Conservation (phyloP, 2,797 vertebrate species). For the Rhadinocentrus ornatus region DNA sequence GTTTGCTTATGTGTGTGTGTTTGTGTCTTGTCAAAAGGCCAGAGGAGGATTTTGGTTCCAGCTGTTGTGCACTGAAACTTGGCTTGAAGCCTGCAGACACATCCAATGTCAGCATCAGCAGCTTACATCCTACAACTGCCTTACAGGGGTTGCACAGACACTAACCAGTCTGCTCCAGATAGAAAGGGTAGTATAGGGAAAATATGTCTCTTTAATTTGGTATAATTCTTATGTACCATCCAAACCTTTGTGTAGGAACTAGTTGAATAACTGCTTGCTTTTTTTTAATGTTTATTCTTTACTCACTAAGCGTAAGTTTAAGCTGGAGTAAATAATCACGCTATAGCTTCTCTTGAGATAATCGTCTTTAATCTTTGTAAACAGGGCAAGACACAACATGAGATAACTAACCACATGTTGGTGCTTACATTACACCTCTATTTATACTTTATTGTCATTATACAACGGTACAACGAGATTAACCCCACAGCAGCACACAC, state of each 20-base stretch:
- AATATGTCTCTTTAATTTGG: neutral
- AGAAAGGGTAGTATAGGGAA: slow-evolving; percentile 11
- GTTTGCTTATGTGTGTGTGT: slow-evolving; percentile 14
- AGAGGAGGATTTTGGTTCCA: slow-evolving; percentile 76
- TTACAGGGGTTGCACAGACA: slow-evolving; percentile 32
- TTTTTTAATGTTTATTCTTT: neutral
- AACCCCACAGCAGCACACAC: too few relatives aligned
- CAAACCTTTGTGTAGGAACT: neutral
- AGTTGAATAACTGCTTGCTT: neutral
- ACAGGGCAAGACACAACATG: neutral
- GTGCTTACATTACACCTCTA: neutral
- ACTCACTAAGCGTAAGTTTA: neutral
- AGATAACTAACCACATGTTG: neutral
- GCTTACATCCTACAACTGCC: slow-evolving; percentile 61
- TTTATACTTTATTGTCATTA: too few relatives aligned
- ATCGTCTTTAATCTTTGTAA: slow-evolving; percentile 6
- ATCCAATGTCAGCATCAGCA: slow-evolving; percentile 67
- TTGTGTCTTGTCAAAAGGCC: slow-evolving; percentile 64
- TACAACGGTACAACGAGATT: too few relatives aligned
- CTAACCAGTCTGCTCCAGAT: slow-evolving; percentile 42
- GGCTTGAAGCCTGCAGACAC: slow-evolving; percentile 71
- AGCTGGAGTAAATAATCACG: slow-evolving; percentile 1
- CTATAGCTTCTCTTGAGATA: slow-evolving; percentile 10
- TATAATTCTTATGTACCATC: neutral
- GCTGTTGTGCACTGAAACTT: slow-evolving; percentile 71